A percentile compares a stretch with the other conserved stretches of the same genome.
Conservation (phyloP, 2,797 vertebrate genomes). For the Hypotaenidia philippensis region DNA sequence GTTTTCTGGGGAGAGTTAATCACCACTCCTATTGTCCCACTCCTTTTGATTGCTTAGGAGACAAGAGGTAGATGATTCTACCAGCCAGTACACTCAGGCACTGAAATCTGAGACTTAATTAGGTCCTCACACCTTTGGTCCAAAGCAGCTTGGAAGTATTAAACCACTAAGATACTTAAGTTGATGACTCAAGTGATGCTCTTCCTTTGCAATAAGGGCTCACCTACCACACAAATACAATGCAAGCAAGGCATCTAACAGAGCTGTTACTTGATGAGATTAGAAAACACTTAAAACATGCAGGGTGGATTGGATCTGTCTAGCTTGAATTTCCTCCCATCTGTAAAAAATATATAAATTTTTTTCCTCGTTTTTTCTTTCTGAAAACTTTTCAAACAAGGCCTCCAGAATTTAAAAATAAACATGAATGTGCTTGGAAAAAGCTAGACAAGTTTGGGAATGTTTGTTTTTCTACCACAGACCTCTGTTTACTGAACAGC, state of each 20-base stretch:
- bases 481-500: background rate
- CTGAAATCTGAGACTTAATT: slow-evolving; percentile 37
- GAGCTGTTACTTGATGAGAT: background rate
- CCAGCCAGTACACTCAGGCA: background rate
- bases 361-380: background rate
- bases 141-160: slow-evolving; percentile 4
- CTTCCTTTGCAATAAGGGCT: background rate
- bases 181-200: background rate
- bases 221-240: background rate
- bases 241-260: background rate
- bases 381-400: background rate
- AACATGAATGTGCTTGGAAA: background rate
- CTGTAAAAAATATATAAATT: background rate
- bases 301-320: background rate
- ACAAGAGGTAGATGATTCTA: background rate
- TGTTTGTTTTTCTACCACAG: background rate
- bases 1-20: background rate
- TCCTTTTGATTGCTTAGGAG: background rate
- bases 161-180: background rate
- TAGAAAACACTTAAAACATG: background rate
- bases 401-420: background rate
- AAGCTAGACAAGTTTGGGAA: background rate
- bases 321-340: background rate
- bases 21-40: background rate
- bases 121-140: slow-evolving; percentile 21